Conservation (phyloP, 1,140 invertebrate species). For the Gryon sp. region DNA sequence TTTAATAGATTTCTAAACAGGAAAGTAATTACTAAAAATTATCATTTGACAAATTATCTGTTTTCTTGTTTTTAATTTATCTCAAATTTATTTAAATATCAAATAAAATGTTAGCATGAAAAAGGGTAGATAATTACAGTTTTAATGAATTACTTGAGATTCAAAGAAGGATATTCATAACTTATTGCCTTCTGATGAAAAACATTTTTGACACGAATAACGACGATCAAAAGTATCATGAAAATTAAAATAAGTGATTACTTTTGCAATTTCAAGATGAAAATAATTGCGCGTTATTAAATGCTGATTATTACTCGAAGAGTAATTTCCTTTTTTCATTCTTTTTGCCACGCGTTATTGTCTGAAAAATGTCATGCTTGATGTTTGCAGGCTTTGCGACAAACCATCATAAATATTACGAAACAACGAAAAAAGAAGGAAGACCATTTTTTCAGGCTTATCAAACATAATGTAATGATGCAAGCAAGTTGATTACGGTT, state of each 20-base stretch:
- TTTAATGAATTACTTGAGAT: too few relatives aligned
- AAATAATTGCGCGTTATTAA: constrained; percentile 37
- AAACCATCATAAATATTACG: constrained; percentile 16
- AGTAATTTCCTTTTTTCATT: constrained; percentile 27
- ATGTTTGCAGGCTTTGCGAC: background rate
- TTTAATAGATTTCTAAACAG: too few relatives aligned
- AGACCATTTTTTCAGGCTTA: constrained; percentile 37
- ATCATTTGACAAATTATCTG: too few relatives aligned
- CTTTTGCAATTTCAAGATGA: constrained; percentile 35
- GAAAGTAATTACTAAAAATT: too few relatives aligned
- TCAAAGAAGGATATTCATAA: too few relatives aligned
- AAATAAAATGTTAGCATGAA: too few relatives aligned
- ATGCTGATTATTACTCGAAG: constrained; percentile 6
- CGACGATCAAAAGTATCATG: constrained; percentile 8
- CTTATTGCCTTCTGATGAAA: too few relatives aligned
- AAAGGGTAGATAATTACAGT: too few relatives aligned
- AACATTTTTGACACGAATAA: too few relatives aligned
- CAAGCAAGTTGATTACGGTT: constrained; percentile 37
- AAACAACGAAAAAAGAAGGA: constrained; percentile 42
- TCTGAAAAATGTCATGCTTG: constrained; percentile 25
- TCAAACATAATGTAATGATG: constrained; percentile 42
- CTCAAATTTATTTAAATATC: too few relatives aligned
- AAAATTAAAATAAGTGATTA: constrained; percentile 10
- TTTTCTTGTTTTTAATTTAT: too few relatives aligned
- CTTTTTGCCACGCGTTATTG: constrained; percentile 8